These are phyloP conservation scores for Aphaenogaster rudis DNA, from an alignment of 1,140 invertebrate genomes.

Conservation along the genomic window DNA sequence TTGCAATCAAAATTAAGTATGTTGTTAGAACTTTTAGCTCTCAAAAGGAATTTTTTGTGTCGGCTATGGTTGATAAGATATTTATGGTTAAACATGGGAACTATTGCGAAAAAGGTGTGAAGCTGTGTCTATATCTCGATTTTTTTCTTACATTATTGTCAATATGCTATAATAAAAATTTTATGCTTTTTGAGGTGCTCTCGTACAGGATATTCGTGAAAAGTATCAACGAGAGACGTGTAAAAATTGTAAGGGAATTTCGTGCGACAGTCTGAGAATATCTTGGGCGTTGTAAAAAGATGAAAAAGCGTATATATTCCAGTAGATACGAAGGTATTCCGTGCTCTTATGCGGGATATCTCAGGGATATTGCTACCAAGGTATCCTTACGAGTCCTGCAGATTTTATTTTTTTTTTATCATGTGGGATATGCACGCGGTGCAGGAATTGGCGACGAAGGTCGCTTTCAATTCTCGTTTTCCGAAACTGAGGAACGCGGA, in stretches of 20 bases:
- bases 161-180: not conserved
- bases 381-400: not conserved
- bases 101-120: no score
- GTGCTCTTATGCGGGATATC: not conserved
- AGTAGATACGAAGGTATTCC: not conserved
- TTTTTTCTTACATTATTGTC: not conserved
- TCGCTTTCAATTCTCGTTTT: conserved; percentile 17
- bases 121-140: not conserved
- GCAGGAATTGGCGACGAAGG: not conserved
- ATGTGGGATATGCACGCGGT: not conserved
- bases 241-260: conserved; percentile 5
- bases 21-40: no score
- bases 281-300: not conserved
- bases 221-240: not conserved
- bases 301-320: not conserved
- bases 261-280: not conserved
- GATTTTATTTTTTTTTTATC: not conserved
- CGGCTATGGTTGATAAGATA: no score
- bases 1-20: no score
- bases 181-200: not conserved
- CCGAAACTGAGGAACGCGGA: conserved; percentile 29
- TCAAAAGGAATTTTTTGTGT: no score
- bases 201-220: not conserved
- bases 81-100: no score
- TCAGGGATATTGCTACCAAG: conserved; percentile 16